These are phyloP conservation scores for Agapostemon virescens DNA, from an alignment of 2,888 invertebrate species.

Conservation along the genomic window DNA sequence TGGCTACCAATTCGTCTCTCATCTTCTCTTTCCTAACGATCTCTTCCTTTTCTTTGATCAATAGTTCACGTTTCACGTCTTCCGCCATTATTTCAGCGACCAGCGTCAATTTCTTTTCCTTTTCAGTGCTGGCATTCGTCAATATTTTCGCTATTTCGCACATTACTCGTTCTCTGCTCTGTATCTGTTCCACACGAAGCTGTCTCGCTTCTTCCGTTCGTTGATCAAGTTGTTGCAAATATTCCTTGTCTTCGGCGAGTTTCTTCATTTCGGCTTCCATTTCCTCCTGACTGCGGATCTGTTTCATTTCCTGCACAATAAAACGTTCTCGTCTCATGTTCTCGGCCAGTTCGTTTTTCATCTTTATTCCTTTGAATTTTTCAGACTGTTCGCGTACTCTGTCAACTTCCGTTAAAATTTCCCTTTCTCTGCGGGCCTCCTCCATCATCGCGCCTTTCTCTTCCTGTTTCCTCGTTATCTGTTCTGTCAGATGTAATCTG, in stretches of 20 bases:
- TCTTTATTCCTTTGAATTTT: slow-evolving; percentile 30
- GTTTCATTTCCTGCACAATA: slow-evolving; percentile 65
- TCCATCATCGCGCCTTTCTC: slow-evolving; percentile 49
- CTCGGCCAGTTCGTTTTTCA: slow-evolving; percentile 60
- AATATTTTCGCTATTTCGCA: slow-evolving; percentile 61
- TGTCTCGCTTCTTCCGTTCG: slow-evolving; percentile 50
- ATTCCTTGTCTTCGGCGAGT: slow-evolving; percentile 48
- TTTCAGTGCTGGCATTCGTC: slow-evolving; percentile 52
- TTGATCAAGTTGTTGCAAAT: slow-evolving; percentile 62
- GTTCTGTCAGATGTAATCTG: slow-evolving; percentile 61
- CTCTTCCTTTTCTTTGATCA: slow-evolving; percentile 63
- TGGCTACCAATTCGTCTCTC: slow-evolving; percentile 59
- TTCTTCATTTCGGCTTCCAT: slow-evolving; percentile 54
- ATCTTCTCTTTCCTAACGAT: slow-evolving; percentile 53
- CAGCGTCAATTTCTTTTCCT: slow-evolving; percentile 58
- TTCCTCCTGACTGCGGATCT: slow-evolving; percentile 49
- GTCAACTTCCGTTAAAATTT: slow-evolving; percentile 68
- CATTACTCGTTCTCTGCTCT: slow-evolving; percentile 55
- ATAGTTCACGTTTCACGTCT: slow-evolving; percentile 66
- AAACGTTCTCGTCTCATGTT: slow-evolving; percentile 58
- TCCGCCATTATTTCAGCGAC: slow-evolving; percentile 69
- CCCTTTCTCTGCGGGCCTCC: slow-evolving; percentile 69
- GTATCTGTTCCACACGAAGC: slow-evolving; percentile 43
- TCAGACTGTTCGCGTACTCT: slow-evolving; percentile 66
- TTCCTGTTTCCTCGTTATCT: slow-evolving; percentile 66